phyloP scores from a whole-genome alignment of 30 jellyfish, hydroid and myxozoan species.

The Turritopsis rubra region DNA sequence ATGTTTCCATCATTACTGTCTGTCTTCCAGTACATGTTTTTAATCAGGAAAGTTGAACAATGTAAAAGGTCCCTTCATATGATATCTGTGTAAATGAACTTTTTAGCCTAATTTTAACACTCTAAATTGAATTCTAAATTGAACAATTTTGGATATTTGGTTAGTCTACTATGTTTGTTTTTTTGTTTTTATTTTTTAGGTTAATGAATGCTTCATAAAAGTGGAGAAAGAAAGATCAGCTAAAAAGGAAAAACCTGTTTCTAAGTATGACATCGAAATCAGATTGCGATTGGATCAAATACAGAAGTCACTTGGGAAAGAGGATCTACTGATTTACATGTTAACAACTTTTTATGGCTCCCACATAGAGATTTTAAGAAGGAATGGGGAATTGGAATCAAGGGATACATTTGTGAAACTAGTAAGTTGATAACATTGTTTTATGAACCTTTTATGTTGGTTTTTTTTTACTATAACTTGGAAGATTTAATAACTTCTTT shows the following conservation, averaged over 20 bases:
- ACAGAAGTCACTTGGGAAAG: not conserved
- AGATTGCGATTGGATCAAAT: not conserved
- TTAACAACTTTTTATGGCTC: not conserved
- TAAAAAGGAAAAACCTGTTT: not conserved
- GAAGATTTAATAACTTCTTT: too few species aligned
- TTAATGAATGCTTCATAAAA: not conserved
- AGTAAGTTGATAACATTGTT: not conserved
- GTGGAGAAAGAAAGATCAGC: too few species aligned
- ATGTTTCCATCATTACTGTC: too few species aligned
- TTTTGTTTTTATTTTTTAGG: not conserved
- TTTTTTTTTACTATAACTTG: not conserved
- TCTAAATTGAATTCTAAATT: too few species aligned
- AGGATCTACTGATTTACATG: not conserved
- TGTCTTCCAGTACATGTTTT: too few species aligned
- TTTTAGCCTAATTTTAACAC: too few species aligned
- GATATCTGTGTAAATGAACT: too few species aligned
- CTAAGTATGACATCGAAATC: not conserved
- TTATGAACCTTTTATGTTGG: not conserved
- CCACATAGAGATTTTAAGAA: not conserved
- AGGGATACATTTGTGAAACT: not conserved
- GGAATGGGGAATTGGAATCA: not conserved
- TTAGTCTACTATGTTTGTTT: not conserved
- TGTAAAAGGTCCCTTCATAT: too few species aligned
- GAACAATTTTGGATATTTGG: not conserved
- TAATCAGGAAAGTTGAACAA: too few species aligned